Base-by-base conservation (phyloP, 2,888 invertebrate genomes). In the Schizotus pectinicornis region DNA sequence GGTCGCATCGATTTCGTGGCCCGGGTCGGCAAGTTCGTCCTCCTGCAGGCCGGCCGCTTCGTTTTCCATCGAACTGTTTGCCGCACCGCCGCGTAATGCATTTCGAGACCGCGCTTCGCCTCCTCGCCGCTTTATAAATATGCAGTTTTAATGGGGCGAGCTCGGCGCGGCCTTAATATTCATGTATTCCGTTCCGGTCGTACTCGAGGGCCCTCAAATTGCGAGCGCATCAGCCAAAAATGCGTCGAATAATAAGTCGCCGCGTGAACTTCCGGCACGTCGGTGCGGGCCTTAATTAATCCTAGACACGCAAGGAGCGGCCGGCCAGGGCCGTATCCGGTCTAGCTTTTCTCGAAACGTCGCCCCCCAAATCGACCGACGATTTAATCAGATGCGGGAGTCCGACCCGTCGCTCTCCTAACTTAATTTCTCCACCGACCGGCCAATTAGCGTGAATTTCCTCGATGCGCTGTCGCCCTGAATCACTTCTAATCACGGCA, bases 391-490 rank as follows among this genome's bases (percentile, higher is more conserved):
- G 12, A 11, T 48, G 31, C 31, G 22, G 32, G 7, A 6, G 9
- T 22, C 32, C n/a, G n/a, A n/a, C n/a, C n/a, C n/a, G n/a, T n/a
- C n/a, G n/a, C n/a, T n/a, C 37, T 34, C 43, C n/a, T 49, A 49
- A 56, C 31, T 43, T 50, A 56, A 56, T 55, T 22, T 22, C 49
- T 42, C 11, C 7, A 9, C 49, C 33, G 42, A 43, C 35, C 43
- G 42, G 49, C 50, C 56, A 51, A 56, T 56, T 56, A 56, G 51
- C 45, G 56, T 43, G 51, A 51, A 56, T 56, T 56, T 56, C 56
- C 56, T 34, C 54, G 41, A 55, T 55, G 36, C 13, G 36, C 51
- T 32, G 54, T 47, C 45, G 43, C 34, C 49, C 43, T 42, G 49
- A 58, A 58, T 58, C 58, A 42, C 58, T 47, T 49, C 51, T 38